A percentile compares a stretch with the other conserved stretches of the same genome.
These are phyloP conservation scores for Rhombomys opimus DNA, from an alignment of 2,113 vertebrate genomes.

Conservation along the genomic window DNA sequence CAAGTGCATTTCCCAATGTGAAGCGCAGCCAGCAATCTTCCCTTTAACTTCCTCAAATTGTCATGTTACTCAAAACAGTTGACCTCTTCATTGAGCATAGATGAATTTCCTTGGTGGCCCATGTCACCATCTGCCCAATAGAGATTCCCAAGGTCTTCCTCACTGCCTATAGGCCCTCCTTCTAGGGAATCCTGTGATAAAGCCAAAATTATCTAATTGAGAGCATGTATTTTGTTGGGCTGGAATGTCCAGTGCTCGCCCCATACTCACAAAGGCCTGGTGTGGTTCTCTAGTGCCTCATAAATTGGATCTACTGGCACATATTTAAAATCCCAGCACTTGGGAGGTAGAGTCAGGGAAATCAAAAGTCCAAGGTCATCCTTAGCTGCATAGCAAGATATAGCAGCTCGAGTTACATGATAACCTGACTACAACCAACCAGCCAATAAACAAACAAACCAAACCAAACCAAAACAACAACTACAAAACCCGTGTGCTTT, in stretches of 20 bases:
- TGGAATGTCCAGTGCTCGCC: not conserved
- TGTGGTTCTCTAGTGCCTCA: not conserved
- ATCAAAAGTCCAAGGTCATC: not conserved
- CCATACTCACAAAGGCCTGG: not conserved
- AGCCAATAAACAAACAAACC: not conserved
- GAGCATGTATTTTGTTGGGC: not conserved
- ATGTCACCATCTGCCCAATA: not conserved
- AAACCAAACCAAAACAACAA: not conserved
- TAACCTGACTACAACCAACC: not conserved
- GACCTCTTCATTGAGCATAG: conserved; percentile 40
- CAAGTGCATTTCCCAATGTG: conserved; percentile 42
- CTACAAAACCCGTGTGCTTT: not conserved
- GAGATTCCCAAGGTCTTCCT: not conserved
- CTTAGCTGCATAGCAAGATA: not conserved
- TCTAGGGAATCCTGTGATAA: not conserved
- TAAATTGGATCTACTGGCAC: not conserved
- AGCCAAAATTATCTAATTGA: not conserved
- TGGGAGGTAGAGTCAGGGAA: not conserved
- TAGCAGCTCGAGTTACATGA: not conserved
- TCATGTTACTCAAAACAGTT: conserved; percentile 37
- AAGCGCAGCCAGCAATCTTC: conserved; percentile 39
- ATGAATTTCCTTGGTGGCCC: conserved; percentile 40
- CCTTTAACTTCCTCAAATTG: conserved; percentile 75
- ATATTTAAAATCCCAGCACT: not conserved
- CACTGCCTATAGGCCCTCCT: not conserved